Percentiles rank a stretch among this genome's conserved stretches.
These are phyloP conservation scores for Peromyscus attwateri DNA, from an alignment of 2,797 vertebrate genomes.

Conservation along the genomic window DNA sequence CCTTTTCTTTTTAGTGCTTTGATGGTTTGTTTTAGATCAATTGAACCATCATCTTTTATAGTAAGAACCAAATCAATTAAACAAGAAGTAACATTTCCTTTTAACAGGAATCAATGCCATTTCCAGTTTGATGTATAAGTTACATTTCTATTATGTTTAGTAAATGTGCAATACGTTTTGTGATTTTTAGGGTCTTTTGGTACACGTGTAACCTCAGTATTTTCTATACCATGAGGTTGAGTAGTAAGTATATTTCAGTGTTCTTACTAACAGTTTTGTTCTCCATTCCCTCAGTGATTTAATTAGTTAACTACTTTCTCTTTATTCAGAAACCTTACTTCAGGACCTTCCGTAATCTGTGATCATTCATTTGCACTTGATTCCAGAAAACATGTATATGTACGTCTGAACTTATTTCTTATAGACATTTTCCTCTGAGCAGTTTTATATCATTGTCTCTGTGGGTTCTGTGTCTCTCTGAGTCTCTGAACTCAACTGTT, in stretches of 20 bases:
- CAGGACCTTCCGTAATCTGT: constrained; percentile 49
- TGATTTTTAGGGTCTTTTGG: constrained; percentile 42
- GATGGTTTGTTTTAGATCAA: constrained; percentile 60
- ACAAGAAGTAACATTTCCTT: constrained; percentile 62
- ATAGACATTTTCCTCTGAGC: constrained; percentile 47
- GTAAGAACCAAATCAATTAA: constrained; percentile 66
- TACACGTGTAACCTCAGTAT: background rate
- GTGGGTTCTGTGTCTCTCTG: background rate
- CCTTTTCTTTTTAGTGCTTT: background rate
- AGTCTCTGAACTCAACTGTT: constrained; percentile 28
- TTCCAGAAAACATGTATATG: constrained; percentile 76
- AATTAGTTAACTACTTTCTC: constrained; percentile 59
- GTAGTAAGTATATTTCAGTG: constrained; percentile 40
- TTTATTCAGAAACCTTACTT: constrained; percentile 63
- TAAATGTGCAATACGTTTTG: constrained; percentile 62
- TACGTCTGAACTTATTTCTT: constrained; percentile 72
- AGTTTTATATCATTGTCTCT: constrained; percentile 65
- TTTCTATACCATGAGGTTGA: constrained; percentile 43
- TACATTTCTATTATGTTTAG: constrained; percentile 66
- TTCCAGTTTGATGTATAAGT: constrained; percentile 65
- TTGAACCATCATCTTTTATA: constrained; percentile 41
- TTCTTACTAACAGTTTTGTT: constrained; percentile 76
- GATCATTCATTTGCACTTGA: constrained; percentile 77
- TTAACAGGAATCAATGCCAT: constrained; percentile 55
- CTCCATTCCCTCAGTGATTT: constrained; percentile 71